These are phyloP conservation scores for Notocelia uddmanniana DNA, from an alignment of 2,888 invertebrate species.

Conservation along the genomic window DNA sequence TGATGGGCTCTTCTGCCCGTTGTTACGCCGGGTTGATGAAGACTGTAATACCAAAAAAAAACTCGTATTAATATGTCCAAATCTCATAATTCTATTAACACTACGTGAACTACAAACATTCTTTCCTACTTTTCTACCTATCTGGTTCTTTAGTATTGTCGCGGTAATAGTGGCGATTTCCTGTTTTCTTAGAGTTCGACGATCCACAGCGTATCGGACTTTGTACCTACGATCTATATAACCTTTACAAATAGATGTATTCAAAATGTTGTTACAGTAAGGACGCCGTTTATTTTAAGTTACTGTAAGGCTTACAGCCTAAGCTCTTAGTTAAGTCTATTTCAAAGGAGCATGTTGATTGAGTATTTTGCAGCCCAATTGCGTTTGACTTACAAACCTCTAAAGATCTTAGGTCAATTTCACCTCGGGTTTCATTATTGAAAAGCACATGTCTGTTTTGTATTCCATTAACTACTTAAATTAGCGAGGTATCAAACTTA, in stretches of 20 bases:
- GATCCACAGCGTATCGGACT: conserved; percentile 52
- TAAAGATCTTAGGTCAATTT: background rate
- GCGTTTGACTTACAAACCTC: background rate
- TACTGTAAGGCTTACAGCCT: too few species aligned
- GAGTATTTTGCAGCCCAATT: background rate
- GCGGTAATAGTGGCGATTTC: conserved; percentile 52
- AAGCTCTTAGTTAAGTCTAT: too few species aligned
- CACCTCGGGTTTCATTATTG: too few species aligned
- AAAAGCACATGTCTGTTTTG: too few species aligned
- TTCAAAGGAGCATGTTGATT: too few species aligned
- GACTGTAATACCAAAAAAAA: too few species aligned
- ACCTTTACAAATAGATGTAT: background rate
- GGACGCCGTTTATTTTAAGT: too few species aligned
- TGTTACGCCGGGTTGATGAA: too few species aligned
- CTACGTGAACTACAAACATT: conserved; percentile 19
- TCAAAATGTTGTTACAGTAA: background rate
- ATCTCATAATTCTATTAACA: background rate
- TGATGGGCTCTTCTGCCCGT: too few species aligned
- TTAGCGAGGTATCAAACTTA: too few species aligned
- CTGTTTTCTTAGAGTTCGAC: conserved; percentile 55
- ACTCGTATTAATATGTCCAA: background rate
- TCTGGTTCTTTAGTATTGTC: conserved; percentile 38
- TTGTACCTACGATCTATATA: conserved; percentile 47
- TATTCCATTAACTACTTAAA: too few species aligned
- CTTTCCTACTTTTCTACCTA: background rate